Percentiles rank a stretch among this genome's conserved stretches.
phyloP scores from a whole-genome alignment of 1,140 invertebrate genomes.

The Plodia interpunctella region DNA sequence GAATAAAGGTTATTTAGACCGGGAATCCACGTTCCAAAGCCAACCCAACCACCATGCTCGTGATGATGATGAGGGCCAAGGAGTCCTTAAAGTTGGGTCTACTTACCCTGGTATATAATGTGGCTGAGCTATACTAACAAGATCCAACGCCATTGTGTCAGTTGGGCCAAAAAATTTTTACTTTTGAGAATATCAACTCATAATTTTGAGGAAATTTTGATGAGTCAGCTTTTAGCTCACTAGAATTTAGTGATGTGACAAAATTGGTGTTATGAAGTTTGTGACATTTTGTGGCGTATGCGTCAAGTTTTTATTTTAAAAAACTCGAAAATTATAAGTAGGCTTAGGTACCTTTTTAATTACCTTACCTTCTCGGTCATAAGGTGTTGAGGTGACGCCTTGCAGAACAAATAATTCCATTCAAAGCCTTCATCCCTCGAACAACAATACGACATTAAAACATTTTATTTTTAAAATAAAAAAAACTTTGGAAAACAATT shows the following conservation, averaged over 20 bases:
- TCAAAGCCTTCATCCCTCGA: no score
- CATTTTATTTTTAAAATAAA: no score
- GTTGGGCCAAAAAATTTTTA: conserved; percentile 1
- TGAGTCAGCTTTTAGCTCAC: conserved; percentile 1
- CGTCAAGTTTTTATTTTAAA: conserved; percentile 11
- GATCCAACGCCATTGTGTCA: conserved; percentile 57
- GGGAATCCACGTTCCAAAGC: no score
- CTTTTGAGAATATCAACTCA: conserved; percentile 30
- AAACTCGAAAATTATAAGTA: no score
- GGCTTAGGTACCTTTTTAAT: no score
- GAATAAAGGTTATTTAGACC: no score
- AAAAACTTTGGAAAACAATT: no score
- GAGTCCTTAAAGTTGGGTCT: not conserved
- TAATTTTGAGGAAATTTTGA: conserved; percentile 35
- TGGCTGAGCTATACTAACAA: conserved; percentile 67
- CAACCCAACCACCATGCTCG: no score
- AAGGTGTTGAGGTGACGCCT: no score
- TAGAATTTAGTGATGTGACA: conserved; percentile 18
- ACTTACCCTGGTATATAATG: conserved; percentile 70
- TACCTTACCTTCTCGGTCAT: not conserved
- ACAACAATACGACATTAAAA: no score
- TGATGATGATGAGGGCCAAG: not conserved
- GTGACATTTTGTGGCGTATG: conserved; percentile 13
- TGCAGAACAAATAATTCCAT: no score
- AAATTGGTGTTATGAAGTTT: conserved; percentile 28